These are phyloP conservation scores for Pemphigus obesinymphae DNA, from an alignment of 1,140 invertebrate species.

Conservation along the genomic window DNA sequence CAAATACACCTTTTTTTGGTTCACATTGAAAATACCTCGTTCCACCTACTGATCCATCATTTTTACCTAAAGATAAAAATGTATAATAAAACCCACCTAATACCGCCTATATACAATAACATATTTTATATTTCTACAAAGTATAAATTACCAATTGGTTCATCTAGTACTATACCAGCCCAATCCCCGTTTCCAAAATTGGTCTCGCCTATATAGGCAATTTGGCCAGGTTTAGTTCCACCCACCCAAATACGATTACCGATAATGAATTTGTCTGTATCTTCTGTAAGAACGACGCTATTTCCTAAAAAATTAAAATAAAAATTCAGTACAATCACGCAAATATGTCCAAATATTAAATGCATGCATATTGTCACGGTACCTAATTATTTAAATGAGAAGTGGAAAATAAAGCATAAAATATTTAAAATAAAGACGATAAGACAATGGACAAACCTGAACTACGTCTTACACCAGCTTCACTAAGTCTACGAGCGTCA, in stretches of 20 bases:
- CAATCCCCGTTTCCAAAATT: constrained; percentile 93
- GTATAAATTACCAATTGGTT: constrained; percentile 72
- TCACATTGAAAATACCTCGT: constrained; percentile 91
- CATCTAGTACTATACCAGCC: constrained; percentile 94
- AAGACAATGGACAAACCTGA: constrained; percentile 46
- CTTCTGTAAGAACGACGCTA: constrained; percentile 76
- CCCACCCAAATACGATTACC: constrained; percentile 93
- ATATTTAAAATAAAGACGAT: background rate
- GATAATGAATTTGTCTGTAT: constrained; percentile 92
- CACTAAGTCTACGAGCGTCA: constrained; percentile 46
- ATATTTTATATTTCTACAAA: too few species aligned
- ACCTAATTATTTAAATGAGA: background rate
- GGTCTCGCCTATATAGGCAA: constrained; percentile 97
- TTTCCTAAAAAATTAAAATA: constrained; percentile 61
- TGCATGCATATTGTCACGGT: background rate
- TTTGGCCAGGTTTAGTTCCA: constrained; percentile 87
- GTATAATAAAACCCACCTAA: background rate
- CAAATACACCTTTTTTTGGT: constrained; percentile 88
- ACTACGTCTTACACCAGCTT: constrained; percentile 46
- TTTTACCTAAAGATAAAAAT: constrained; percentile 68
- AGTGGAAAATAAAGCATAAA: background rate
- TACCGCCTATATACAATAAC: background rate
- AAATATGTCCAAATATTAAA: too few species aligned
- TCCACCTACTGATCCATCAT: constrained; percentile 92
- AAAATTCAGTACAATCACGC: background rate